A percentile compares a stretch with the other conserved stretches of the same genome.
These are phyloP conservation scores for Baryphthengus martii DNA, from an alignment of 2,113 vertebrate genomes.

Conservation along the genomic window DNA sequence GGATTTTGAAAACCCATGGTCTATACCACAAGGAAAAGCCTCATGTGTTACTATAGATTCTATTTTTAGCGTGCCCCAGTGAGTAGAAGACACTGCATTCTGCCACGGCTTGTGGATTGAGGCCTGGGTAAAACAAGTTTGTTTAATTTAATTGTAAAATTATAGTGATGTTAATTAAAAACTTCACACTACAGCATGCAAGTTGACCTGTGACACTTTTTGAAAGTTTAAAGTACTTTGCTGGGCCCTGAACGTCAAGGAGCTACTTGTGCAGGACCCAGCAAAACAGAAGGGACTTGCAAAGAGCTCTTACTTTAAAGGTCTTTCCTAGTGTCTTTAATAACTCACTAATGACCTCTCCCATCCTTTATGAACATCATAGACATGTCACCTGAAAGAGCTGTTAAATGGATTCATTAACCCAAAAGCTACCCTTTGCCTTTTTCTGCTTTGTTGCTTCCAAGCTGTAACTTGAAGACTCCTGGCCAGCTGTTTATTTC, in stretches of 20 bases:
- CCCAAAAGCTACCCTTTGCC: neutral
- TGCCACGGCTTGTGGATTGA: neutral
- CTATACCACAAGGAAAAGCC: neutral
- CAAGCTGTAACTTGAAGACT: neutral
- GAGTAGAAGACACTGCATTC: neutral
- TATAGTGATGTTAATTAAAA: neutral
- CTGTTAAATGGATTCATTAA: neutral
- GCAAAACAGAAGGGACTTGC: neutral
- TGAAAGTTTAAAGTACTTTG: neutral
- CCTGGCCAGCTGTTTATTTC: neutral
- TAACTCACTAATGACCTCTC: neutral
- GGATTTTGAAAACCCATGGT: neutral
- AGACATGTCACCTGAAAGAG: neutral
- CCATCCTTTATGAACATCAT: neutral
- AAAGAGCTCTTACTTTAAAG: neutral
- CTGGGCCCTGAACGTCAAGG: neutral
- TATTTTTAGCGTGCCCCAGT: neutral
- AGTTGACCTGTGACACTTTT: neutral
- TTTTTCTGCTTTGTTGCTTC: neutral
- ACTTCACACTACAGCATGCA: neutral
- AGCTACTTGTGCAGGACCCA: neutral
- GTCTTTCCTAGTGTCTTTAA: neutral
- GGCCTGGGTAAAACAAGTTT: neutral
- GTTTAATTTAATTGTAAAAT: neutral
- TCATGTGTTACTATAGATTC: neutral